phyloP scores from a whole-genome alignment of 2,888 invertebrate genomes.

The Halictus ligatus region DNA sequence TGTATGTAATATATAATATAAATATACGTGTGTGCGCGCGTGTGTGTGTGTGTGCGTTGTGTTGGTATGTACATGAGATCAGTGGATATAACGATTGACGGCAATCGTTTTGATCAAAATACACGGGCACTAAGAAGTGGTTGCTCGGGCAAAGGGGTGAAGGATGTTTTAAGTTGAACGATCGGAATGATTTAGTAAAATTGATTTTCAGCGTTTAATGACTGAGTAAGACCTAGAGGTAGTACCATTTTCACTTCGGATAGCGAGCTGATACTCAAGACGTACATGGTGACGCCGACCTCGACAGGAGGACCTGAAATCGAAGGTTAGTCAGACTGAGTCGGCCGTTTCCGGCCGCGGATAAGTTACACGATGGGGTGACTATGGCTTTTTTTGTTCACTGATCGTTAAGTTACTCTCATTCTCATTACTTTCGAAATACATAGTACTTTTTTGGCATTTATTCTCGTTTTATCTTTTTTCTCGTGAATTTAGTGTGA shows the following conservation, averaged over 20 bases:
- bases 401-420: conserved; percentile 54
- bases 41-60: conserved; percentile 25
- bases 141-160: conserved; percentile 62
- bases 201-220: conserved; percentile 75
- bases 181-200: conserved; percentile 67
- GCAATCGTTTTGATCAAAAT: conserved; percentile 49
- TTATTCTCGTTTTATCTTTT: conserved; percentile 21
- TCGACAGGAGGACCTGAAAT: conserved; percentile 91
- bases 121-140: conserved; percentile 69
- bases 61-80: conserved; percentile 38
- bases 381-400: conserved; percentile 66
- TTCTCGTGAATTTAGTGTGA: conserved; percentile 63
- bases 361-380: conserved; percentile 68
- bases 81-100: conserved; percentile 58
- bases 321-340: conserved; percentile 83
- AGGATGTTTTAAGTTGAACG: conserved; percentile 65
- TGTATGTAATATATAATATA: neutral
- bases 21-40: neutral
- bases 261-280: conserved; percentile 92
- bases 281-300: conserved; percentile 93
- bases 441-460: conserved; percentile 38
- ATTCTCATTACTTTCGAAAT: conserved; percentile 41
- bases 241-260: conserved; percentile 94
- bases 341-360: conserved; percentile 77
- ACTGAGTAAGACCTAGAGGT: conserved; percentile 83